phyloP scores from a whole-genome alignment of 2,888 invertebrate species.

The Lypha dubia region DNA sequence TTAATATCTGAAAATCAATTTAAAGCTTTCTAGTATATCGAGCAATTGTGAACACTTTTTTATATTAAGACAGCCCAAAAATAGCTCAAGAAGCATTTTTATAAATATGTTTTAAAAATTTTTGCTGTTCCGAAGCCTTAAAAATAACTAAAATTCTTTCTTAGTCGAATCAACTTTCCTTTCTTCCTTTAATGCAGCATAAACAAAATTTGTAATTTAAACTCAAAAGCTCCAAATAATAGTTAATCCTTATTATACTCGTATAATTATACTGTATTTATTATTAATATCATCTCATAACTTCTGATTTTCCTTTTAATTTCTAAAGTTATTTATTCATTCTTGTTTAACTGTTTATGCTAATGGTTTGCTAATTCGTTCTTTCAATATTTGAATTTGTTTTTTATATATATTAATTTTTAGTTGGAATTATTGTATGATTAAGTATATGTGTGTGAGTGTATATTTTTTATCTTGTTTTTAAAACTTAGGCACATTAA shows the following conservation, averaged over 20 bases:
- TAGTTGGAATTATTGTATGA: conserved; percentile 11
- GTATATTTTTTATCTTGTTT: conserved; percentile 65
- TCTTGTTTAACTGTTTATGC: conserved; percentile 15
- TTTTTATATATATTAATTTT: conserved; percentile 25
- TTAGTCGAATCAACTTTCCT: not conserved
- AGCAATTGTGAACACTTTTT: too few relatives aligned
- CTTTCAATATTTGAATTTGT: conserved; percentile 33
- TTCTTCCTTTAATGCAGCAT: not conserved
- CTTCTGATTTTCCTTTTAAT: conserved; percentile 14
- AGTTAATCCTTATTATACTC: not conserved
- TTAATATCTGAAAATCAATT: not conserved
- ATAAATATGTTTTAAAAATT: not conserved
- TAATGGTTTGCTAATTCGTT: conserved; percentile 11
- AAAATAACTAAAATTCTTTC: not conserved
- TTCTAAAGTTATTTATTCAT: conserved; percentile 37
- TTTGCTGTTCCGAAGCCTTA: not conserved
- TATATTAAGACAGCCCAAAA: not conserved
- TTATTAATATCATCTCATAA: conserved; percentile 22
- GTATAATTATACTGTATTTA: not conserved
- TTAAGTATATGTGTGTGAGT: conserved; percentile 55
- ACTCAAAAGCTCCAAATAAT: not conserved
- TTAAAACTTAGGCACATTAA: conserved; percentile 73
- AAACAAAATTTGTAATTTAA: not conserved
- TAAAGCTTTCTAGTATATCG: not conserved
- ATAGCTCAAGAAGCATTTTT: not conserved